Evolutionary conservation across 2,888 invertebrate species (phyloP), one percentile per base, ranked within the genome.

Genomic region (Catocala nupta): DNA sequence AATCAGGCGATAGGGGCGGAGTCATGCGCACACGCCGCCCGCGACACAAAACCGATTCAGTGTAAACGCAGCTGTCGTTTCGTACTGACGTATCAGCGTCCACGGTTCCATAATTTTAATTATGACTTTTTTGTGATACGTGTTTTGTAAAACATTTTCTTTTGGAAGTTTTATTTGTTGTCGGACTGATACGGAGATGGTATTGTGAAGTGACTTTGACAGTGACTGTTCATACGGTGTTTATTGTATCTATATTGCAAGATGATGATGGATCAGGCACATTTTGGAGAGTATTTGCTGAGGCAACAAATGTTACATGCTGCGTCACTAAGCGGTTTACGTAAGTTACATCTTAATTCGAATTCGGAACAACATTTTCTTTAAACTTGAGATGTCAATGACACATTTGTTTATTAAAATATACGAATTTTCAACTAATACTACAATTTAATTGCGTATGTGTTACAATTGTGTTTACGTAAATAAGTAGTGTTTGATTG

Each of bases 241-340:
- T 79, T 73, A 68, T 74, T 77, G 53, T 68, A 73, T 55, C 47
- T 59, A 42, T 55, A 63, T 52, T 63, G 6, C 78, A 89, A 67
- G 63, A 94, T 93, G 93, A 94, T 94, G 94, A 94, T 94, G 94
- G 93, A 93, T 84, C 94, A 94, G 81, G 90, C 92, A 13, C 93
- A 93, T 73, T 91, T 94, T 63, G 92, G 93, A 63, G 94, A 94
- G 82, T 94, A 93, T 79, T 83, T 94, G 84, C 85, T 94, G 83
- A 89, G 94, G 76, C 94, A 94, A 81, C 94, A 94, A 85, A 94
- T 94, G 93, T 73, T 94, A 74, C 94, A 94, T 59, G 94, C 93
- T 13, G 94, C 92, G 11, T 92, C 93, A 8, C 84, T 94, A 3
- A 92, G 91, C 63, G 89, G 93, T 57, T 78, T 93, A 49, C 94